Conservation (phyloP, 2,113 vertebrate genomes). For the Apistogramma diplotaenia region DNA sequence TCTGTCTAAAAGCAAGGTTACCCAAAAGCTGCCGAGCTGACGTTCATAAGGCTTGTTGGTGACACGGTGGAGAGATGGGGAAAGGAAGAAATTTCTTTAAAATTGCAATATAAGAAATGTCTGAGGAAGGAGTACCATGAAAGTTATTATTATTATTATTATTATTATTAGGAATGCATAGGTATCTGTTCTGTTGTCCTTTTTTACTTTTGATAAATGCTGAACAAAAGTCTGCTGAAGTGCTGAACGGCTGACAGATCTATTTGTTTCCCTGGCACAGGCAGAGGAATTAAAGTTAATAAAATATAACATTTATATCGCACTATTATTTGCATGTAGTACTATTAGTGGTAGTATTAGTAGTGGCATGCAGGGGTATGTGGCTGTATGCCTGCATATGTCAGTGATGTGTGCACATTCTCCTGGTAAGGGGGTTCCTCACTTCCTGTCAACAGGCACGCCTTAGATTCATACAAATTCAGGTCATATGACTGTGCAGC, state of each 20-base stretch:
- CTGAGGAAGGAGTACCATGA: too few relatives aligned
- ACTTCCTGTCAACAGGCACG: constrained; percentile 37
- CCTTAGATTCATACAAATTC: constrained; percentile 20
- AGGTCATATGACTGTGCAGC: constrained; percentile 43
- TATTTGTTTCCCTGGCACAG: neutral
- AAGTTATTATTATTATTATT: too few relatives aligned
- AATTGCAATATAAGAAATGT: too few relatives aligned
- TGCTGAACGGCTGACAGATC: neutral
- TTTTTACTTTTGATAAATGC: neutral
- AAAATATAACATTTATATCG: neutral
- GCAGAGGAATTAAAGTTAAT: neutral
- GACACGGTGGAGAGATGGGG: too few relatives aligned
- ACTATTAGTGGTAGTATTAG: neutral
- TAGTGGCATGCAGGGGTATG: neutral
- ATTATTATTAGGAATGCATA: too few relatives aligned
- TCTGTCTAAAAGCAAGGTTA: too few relatives aligned
- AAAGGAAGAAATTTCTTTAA: too few relatives aligned
- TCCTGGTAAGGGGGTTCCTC: constrained; percentile 1
- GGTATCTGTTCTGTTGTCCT: neutral
- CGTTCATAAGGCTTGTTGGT: too few relatives aligned
- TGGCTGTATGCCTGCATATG: neutral
- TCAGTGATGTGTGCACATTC: neutral
- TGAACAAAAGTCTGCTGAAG: neutral
- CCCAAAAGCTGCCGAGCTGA: too few relatives aligned
- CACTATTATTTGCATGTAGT: neutral